A percentile compares a stretch with the other conserved stretches of the same genome.
These are phyloP conservation scores for Drosophila barbarae DNA, from an alignment of 2,888 invertebrate species.

Conservation along the genomic window DNA sequence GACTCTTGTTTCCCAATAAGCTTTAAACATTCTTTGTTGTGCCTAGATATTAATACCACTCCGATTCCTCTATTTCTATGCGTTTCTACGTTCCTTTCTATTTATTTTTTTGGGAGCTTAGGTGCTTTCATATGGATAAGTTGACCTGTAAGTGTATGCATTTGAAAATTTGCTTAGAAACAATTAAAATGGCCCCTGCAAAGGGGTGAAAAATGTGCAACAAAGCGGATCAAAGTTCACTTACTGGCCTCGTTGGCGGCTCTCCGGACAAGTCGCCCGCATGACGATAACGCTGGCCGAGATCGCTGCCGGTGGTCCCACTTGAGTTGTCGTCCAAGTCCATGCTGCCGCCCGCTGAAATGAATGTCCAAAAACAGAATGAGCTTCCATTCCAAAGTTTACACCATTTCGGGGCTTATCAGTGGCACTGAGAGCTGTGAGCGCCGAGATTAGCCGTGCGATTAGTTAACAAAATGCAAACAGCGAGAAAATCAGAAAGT, in stretches of 20 bases:
- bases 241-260: slow-evolving; percentile 70
- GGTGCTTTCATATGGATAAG: not conserved
- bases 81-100: not conserved
- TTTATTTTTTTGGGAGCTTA: not conserved
- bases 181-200: not conserved
- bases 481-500: slow-evolving; percentile 28
- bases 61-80: not conserved
- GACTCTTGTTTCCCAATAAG: not conserved
- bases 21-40: not conserved
- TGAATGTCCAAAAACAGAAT: slow-evolving; percentile 34
- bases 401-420: slow-evolving; percentile 48
- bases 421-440: slow-evolving; percentile 1
- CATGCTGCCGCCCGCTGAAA: slow-evolving; percentile 48
- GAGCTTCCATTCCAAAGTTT: slow-evolving; percentile 57
- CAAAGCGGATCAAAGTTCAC: slow-evolving; percentile 52
- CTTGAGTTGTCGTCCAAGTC: slow-evolving; percentile 34
- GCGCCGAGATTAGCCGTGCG: slow-evolving; percentile 30
- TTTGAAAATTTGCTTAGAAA: not conserved
- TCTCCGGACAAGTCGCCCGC: slow-evolving; percentile 77
- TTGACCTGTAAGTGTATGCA: not conserved
- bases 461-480: slow-evolving; percentile 46
- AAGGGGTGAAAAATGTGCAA: slow-evolving; percentile 4
- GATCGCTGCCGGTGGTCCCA: slow-evolving; percentile 37
- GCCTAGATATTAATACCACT: not conserved
- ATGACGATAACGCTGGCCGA: slow-evolving; percentile 70